Evolutionary conservation across 2,113 vertebrate species (phyloP).

Genomic region (Passer montanus): DNA sequence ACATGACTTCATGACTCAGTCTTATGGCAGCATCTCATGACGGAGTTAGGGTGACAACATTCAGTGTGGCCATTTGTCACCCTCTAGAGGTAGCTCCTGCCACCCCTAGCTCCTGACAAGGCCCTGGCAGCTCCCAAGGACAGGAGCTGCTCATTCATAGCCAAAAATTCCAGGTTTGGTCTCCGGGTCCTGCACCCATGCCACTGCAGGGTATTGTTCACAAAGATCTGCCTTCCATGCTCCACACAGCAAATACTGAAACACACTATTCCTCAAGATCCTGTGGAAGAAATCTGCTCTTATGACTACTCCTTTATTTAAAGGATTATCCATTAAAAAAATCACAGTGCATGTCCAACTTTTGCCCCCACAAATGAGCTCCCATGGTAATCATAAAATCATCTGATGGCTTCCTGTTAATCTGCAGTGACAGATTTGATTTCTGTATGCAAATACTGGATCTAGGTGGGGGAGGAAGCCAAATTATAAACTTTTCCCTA

Average conservation of each 20-base stretch:
- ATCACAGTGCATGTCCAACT: background rate
- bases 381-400: background rate
- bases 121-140: background rate
- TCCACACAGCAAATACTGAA: background rate
- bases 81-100: background rate
- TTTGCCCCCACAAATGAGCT: background rate
- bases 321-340: background rate
- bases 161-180: background rate
- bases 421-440: background rate
- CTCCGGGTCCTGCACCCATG: background rate
- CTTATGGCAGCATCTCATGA: background rate
- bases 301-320: background rate
- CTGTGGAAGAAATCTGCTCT: background rate
- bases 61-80: constrained; percentile 16
- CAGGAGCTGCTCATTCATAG: background rate
- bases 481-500: background rate
- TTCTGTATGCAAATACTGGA: background rate
- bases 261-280: background rate
- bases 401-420: background rate
- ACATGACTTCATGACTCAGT: background rate
- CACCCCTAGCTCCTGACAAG: background rate
- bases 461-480: fast-evolving
- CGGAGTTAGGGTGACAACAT: background rate
- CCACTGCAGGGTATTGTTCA: fast-evolving
- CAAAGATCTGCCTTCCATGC: background rate